These are phyloP conservation scores for Harpalus rufipes DNA, from an alignment of 2,888 invertebrate genomes.

Conservation along the genomic window DNA sequence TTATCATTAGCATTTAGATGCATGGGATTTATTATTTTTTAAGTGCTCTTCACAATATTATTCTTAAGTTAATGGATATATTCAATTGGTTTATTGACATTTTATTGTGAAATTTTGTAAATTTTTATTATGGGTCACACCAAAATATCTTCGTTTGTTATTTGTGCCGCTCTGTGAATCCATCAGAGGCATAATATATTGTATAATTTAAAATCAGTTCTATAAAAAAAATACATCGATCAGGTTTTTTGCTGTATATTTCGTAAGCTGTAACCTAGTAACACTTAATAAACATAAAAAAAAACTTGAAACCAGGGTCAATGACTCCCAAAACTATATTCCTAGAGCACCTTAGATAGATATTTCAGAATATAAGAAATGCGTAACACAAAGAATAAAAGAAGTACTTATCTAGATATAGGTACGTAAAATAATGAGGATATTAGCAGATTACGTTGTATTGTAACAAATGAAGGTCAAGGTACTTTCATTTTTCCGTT, in stretches of 20 bases:
- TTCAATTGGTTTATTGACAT: too few species aligned
- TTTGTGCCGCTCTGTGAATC: too few species aligned
- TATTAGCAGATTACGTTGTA: slow-evolving; percentile 15
- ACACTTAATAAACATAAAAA: slow-evolving; percentile 18
- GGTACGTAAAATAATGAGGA: not conserved
- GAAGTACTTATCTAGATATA: too few species aligned
- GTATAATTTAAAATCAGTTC: not conserved
- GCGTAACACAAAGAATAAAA: not conserved
- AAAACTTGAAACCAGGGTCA: slow-evolving; percentile 16
- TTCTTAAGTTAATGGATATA: too few species aligned
- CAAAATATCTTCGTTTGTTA: too few species aligned
- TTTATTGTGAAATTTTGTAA: too few species aligned
- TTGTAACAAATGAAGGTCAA: slow-evolving; percentile 51
- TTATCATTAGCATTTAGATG: not conserved
- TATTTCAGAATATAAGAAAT: not conserved
- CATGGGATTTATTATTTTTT: not conserved
- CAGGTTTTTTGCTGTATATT: not conserved
- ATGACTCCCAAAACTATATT: slow-evolving; percentile 33
- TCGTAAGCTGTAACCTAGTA: slow-evolving; percentile 35
- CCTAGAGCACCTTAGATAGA: not conserved
- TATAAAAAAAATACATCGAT: not conserved
- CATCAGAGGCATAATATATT: not conserved
- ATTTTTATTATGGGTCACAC: too few species aligned
- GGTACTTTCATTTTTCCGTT: slow-evolving; percentile 52
- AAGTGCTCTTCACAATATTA: not conserved